A percentile compares a stretch with the other conserved stretches of the same genome.
These are phyloP conservation scores for human DNA, from an alignment of 2,113 vertebrate genomes.

Conservation along the genomic window GRCh38 chr17:7420001-7420500, in stretches of 20 bases:
- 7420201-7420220: neutral
- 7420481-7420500: constrained; percentile 72
- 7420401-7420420: constrained; percentile 3
- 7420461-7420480: constrained; percentile 69
- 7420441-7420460: constrained; percentile 71
- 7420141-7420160: neutral
- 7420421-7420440: neutral
- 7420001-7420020: neutral
- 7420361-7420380: constrained; percentile 65
- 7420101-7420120: neutral
- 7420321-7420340: neutral
- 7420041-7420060: neutral
- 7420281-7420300: constrained; percentile 56
- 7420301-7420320: neutral
- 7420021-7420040: neutral
- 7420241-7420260: constrained; percentile 62
- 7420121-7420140: neutral
- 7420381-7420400: constrained; percentile 67
- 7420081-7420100: neutral
- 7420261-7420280: constrained; percentile 36
- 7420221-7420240: neutral
- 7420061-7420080: neutral
- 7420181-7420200: neutral
- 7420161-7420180: neutral
- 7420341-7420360: constrained; percentile 57